Percentiles rank a stretch among this genome's conserved stretches.
phyloP scores from a whole-genome alignment of 2,888 invertebrate genomes.

The Leucoma salicis region DNA sequence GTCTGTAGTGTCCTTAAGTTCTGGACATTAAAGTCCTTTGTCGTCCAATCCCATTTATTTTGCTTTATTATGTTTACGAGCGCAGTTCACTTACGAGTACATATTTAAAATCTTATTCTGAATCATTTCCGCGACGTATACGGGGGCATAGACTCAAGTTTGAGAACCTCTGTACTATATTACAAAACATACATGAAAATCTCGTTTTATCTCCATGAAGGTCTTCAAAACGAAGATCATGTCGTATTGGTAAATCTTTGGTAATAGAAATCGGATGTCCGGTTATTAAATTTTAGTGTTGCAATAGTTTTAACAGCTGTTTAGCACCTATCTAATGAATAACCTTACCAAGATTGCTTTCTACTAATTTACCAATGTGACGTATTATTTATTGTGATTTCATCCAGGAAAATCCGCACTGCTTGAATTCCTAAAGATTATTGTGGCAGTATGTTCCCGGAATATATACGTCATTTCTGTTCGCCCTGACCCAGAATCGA shows the following conservation, averaged over 20 bases:
- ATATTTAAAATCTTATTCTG: too few relatives aligned
- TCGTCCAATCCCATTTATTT: too few relatives aligned
- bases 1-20: too few relatives aligned
- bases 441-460: slow-evolving; percentile 30
- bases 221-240: slow-evolving; percentile 17
- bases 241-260: slow-evolving; percentile 11
- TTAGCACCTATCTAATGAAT: neutral
- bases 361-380: neutral
- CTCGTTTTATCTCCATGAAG: slow-evolving; percentile 10
- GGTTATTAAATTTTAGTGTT: slow-evolving; percentile 29
- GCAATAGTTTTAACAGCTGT: too few relatives aligned
- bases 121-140: too few relatives aligned
- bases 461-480: slow-evolving; percentile 32
- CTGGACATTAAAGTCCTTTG: too few relatives aligned
- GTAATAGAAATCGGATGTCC: slow-evolving; percentile 30
- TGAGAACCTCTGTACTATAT: neutral
- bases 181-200: neutral
- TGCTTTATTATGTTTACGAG: too few relatives aligned
- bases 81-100: too few relatives aligned
- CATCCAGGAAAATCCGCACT: slow-evolving; percentile 6
- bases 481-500: slow-evolving; percentile 43
- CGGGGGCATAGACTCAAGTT: too few relatives aligned
- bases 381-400: neutral
- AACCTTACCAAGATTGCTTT: neutral
- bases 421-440: slow-evolving; percentile 5